Conservation (phyloP, 2,797 vertebrate species). For the Scolopax bukidnonensis region DNA sequence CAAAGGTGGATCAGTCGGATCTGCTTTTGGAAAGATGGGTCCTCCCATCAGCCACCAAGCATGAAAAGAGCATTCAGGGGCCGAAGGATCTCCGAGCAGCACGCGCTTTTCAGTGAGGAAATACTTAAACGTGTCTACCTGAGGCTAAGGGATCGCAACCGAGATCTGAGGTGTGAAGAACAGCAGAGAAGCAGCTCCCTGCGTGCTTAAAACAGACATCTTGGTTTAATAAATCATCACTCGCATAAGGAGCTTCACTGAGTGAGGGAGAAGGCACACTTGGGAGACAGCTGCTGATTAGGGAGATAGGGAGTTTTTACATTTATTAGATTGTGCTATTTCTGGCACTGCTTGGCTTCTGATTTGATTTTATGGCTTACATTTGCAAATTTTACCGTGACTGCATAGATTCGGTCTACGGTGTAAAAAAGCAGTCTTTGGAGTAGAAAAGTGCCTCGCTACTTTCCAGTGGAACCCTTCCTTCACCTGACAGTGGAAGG, state of each 20-base stretch:
- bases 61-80: rapidly evolving
- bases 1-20: not conserved
- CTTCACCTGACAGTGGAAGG: not conserved
- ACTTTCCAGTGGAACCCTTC: not conserved
- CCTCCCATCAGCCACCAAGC: rapidly evolving
- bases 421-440: not conserved
- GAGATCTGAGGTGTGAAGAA: not conserved
- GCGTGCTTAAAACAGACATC: not conserved
- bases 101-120: not conserved
- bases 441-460: not conserved
- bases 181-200: not conserved
- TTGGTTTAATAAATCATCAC: not conserved
- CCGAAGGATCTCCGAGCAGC: not conserved
- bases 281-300: not conserved
- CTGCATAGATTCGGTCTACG: not conserved
- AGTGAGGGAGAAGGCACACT: not conserved
- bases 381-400: not conserved
- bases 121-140: not conserved
- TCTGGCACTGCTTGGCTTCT: not conserved
- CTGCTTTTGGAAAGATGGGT: not conserved
- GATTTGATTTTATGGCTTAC: not conserved
- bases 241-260: not conserved
- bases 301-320: not conserved
- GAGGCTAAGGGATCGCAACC: not conserved
- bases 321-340: not conserved